These are phyloP conservation scores for Struthidea cinerea DNA, from an alignment of 2,113 vertebrate species.

Conservation along the genomic window DNA sequence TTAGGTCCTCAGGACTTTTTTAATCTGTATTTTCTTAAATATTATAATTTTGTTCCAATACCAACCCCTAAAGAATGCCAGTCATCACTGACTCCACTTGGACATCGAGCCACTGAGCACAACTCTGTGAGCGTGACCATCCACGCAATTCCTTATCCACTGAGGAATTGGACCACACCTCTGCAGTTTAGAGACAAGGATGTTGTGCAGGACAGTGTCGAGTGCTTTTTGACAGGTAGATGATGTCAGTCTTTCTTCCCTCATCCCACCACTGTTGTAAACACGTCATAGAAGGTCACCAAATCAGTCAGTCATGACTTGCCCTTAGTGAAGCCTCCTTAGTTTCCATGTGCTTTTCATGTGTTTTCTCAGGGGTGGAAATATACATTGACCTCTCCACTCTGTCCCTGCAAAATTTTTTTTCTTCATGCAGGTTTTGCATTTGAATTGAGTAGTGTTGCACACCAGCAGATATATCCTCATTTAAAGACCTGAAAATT, in stretches of 20 bases:
- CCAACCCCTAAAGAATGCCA: neutral
- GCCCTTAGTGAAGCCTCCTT: neutral
- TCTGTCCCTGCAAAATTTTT: neutral
- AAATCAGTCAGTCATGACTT: neutral
- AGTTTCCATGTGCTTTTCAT: neutral
- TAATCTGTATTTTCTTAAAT: neutral
- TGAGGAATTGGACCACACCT: neutral
- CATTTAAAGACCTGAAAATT: neutral
- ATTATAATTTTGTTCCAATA: neutral
- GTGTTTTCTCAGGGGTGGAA: neutral
- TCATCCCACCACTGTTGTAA: neutral
- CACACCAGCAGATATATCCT: neutral
- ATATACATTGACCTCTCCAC: neutral
- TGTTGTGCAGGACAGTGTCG: neutral
- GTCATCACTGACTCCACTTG: neutral
- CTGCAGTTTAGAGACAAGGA: neutral
- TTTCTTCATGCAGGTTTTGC: neutral
- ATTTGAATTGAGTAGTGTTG: neutral
- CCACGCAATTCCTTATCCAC: neutral
- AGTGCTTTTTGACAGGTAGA: neutral
- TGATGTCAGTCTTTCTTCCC: neutral
- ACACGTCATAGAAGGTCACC: neutral
- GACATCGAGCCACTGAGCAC: neutral
- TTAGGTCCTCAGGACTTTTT: neutral
- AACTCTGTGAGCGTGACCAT: neutral